Conservation (phyloP, 2,888 invertebrate genomes). For the Plusia festucae region DNA sequence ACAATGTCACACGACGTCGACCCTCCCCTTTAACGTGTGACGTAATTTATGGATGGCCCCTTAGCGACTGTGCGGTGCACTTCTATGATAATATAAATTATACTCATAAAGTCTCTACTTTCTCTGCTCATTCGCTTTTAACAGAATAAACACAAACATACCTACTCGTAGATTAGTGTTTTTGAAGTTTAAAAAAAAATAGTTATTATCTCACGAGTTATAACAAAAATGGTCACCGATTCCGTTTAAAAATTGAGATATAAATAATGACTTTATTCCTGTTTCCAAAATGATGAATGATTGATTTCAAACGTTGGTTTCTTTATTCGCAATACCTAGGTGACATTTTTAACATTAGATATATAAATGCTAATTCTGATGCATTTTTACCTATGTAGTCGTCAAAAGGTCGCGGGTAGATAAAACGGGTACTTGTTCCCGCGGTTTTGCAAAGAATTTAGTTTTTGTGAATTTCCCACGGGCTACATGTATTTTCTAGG, state of each 20-base stretch:
- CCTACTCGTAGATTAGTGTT: too few relatives aligned
- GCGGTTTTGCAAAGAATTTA: constrained; percentile 29
- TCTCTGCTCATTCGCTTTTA: not conserved
- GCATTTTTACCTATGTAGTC: constrained; percentile 3
- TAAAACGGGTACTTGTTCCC: constrained; percentile 28
- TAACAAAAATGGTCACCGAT: too few relatives aligned
- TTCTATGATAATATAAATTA: not conserved
- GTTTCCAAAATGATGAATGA: too few relatives aligned
- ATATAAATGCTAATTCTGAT: not conserved
- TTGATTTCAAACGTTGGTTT: too few relatives aligned
- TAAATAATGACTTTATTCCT: too few relatives aligned
- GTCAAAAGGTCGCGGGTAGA: constrained; percentile 7
- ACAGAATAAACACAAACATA: not conserved
- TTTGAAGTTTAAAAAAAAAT: too few relatives aligned
- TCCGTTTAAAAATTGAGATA: too few relatives aligned
- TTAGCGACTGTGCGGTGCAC: not conserved
- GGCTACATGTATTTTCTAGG: constrained; percentile 49
- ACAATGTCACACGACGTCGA: too few relatives aligned
- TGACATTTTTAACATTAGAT: not conserved
- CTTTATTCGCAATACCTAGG: too few relatives aligned
- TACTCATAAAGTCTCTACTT: not conserved
- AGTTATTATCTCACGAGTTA: too few relatives aligned
- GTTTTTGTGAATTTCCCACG: constrained; percentile 48
- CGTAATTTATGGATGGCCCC: too few relatives aligned
- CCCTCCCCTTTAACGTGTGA: too few relatives aligned